Conservation (phyloP, 2,888 invertebrate genomes). For the Chloroclysta siterata region DNA sequence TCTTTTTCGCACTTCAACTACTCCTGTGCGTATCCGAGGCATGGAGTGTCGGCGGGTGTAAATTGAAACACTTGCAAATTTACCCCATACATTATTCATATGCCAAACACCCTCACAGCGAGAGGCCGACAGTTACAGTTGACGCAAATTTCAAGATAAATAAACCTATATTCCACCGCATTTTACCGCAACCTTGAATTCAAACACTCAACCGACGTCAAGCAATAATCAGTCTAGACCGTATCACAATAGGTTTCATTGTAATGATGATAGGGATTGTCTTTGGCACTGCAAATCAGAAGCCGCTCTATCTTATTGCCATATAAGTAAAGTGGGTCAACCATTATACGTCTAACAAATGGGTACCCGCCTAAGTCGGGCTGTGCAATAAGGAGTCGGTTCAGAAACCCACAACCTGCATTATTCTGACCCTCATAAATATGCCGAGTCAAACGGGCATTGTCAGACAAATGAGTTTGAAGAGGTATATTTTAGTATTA, state of each 20-base stretch:
- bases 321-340: constrained; percentile 79
- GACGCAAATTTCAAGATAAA: constrained; percentile 64
- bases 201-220: constrained; percentile 10
- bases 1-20: constrained; percentile 81
- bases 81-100: constrained; percentile 84
- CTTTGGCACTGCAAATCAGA: constrained; percentile 68
- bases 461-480: constrained; percentile 78
- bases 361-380: constrained; percentile 73
- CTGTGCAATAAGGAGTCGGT: constrained; percentile 78
- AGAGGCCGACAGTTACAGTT: constrained; percentile 70
- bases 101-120: constrained; percentile 72
- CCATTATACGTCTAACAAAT: constrained; percentile 82
- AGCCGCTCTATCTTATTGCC: constrained; percentile 63
- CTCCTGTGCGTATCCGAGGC: constrained; percentile 74
- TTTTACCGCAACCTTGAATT: constrained; percentile 47
- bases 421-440: constrained; percentile 84
- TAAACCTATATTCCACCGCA: constrained; percentile 49
- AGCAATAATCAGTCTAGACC: constrained; percentile 41
- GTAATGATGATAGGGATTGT: constrained; percentile 54
- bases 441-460: constrained; percentile 77
- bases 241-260: constrained; percentile 48
- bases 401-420: constrained; percentile 80
- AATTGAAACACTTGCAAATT: constrained; percentile 86
- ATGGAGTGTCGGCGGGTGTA: constrained; percentile 79
- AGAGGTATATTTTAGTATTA: constrained; percentile 43